Percentiles rank a stretch among this genome's conserved stretches.
Conservation (phyloP, 2,888 invertebrate genomes). For the Argynnis bischoffii region DNA sequence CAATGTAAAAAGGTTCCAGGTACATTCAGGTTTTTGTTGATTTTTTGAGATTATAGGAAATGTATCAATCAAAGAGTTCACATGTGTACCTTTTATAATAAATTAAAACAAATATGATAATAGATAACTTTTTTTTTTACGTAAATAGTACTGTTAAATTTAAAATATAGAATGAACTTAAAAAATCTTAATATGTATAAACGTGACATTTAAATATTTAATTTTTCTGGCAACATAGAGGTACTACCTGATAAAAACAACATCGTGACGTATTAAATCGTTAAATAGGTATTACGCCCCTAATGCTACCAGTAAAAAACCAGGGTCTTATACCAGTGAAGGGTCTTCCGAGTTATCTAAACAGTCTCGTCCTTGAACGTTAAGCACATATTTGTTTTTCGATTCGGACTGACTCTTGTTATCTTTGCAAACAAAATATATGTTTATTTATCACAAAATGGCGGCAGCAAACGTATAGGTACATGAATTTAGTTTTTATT, state of each 20-base stretch:
- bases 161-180: too few species aligned
- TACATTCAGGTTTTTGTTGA: too few species aligned
- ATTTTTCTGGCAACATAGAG: not conserved
- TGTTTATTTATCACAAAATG: constrained; percentile 55
- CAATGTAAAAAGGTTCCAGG: too few species aligned
- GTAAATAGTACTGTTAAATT: too few species aligned
- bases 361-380: constrained; percentile 59
- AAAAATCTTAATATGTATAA: too few species aligned
- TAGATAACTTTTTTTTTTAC: too few species aligned
- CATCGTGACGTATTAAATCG: constrained; percentile 9
- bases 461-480: constrained; percentile 43
- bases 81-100: too few species aligned
- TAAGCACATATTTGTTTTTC: constrained; percentile 73
- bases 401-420: constrained; percentile 67
- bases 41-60: too few species aligned
- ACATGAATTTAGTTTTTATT: constrained; percentile 42
- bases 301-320: constrained; percentile 18
- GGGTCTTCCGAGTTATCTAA: constrained; percentile 33
- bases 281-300: constrained; percentile 21
- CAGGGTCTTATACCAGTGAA: constrained; percentile 22
- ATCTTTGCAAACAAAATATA: constrained; percentile 70
- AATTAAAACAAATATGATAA: too few species aligned
- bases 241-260: not conserved
- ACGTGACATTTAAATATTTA: not conserved
- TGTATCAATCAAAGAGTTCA: too few species aligned